Evolutionary conservation across 2,888 invertebrate species (phyloP).

Genomic region (Metacarcinus magister): DNA sequence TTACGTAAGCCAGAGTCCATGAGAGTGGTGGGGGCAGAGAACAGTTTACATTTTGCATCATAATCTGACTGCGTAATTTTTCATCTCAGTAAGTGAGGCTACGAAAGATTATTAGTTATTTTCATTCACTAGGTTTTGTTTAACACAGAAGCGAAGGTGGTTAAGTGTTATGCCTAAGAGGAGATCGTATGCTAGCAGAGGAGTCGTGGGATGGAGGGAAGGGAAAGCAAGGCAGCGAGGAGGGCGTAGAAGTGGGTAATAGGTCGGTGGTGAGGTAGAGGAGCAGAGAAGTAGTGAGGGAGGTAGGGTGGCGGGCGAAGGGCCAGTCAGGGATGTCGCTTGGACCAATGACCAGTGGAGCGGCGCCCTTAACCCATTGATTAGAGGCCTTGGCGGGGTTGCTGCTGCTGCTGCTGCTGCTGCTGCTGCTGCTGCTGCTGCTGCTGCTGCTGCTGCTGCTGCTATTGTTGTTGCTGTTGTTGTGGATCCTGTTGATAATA

Average conservation of each 20-base stretch:
- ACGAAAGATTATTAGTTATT: no score
- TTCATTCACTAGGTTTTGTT: no score
- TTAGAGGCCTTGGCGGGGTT: background rate
- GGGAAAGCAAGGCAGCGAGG: background rate
- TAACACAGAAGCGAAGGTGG: no score
- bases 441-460: background rate
- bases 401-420: background rate
- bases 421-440: background rate
- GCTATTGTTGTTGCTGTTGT: background rate
- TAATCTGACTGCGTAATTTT: background rate
- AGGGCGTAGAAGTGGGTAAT: background rate
- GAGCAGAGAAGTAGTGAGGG: background rate
- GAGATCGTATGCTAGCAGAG: no score
- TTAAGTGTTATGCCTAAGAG: no score
- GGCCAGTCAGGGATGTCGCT: background rate
- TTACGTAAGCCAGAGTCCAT: background rate
- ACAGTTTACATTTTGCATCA: background rate
- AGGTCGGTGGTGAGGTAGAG: background rate
- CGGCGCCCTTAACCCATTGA: conserved; percentile 11
- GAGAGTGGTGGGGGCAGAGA: background rate
- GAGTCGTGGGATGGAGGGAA: background rate
- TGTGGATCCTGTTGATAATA: background rate
- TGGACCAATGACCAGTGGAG: background rate
- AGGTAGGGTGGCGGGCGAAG: background rate
- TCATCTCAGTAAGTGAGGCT: background rate